Evolutionary conservation across 2,113 vertebrate species (phyloP), one percentile per base, ranked within the genome.

Genomic region (Ancistrus triradiatus): DNA sequence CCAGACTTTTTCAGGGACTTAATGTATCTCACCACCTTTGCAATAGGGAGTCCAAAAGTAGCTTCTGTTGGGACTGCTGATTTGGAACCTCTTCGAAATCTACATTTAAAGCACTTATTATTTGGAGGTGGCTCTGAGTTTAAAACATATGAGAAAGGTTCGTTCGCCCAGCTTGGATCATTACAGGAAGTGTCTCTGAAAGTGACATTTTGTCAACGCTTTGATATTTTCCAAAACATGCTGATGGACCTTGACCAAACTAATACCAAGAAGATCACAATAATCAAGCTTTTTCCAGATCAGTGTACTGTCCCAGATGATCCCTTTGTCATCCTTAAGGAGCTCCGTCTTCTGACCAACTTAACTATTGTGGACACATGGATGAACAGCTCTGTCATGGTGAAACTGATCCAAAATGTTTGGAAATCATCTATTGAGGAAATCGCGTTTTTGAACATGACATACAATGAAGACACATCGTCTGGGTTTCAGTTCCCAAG

Each of bases 401-500:
- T 65, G 13, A 69, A 35, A 4, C 42, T 86, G 1, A 0, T 83
- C 0, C 63, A 67, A 49, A 77, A 81, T 18, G 15, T 78, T 17
- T 70, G 74, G 68, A 27, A 59, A 18, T 83, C 81, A 58, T 31
- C 60, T 8, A 2, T 84, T 38, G 38, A 65, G n/a, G 24, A 72
- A 17, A 7, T 84, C 17, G 67, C 42, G 1, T 83, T 86, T 56
- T 33, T 74, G 15, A 84, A 85, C 31, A 80, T 83, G 3, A 81
- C 75, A 6, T 86, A 83, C 42, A 77, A 77, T 17, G 78, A 86
- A 61, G 83, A 86, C 6, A 86, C 72, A 15, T 37, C 69, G 1
- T 63, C 77, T 1, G 83, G 81, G 1, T 66, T 84, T 50, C 49
- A 77, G 37, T 67, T 86, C 17, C 65, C 19, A 2, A 48, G 28